These are phyloP conservation scores for Rhinophrynus dorsalis DNA, from an alignment of 2,797 vertebrate genomes.

Conservation along the genomic window DNA sequence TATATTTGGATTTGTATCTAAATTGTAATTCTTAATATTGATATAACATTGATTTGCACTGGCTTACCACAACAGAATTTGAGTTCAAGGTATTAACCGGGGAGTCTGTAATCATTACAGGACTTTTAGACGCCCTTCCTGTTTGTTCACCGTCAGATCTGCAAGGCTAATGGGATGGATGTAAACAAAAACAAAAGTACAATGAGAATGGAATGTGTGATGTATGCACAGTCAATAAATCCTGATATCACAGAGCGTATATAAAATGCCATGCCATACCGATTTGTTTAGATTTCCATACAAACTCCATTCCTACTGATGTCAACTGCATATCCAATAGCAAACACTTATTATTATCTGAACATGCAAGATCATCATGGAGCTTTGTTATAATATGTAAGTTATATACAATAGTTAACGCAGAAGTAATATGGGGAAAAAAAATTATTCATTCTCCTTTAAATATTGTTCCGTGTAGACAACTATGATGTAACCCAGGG, in stretches of 20 bases:
- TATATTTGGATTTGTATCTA: too few species aligned
- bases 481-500: too few species aligned
- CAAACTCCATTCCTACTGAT: background rate
- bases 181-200: constrained; percentile 25
- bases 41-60: constrained; percentile 15
- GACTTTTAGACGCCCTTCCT: constrained; percentile 72
- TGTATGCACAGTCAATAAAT: constrained; percentile 10
- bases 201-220: constrained; percentile 37
- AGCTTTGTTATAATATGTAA: too few species aligned
- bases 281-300: background rate
- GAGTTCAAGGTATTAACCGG: constrained; percentile 76
- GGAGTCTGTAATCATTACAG: constrained; percentile 74
- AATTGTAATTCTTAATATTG: too few species aligned
- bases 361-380: constrained; percentile 2
- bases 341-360: background rate
- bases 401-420: too few species aligned
- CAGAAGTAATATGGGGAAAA: too few species aligned
- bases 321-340: too few species aligned
- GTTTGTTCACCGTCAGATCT: constrained; percentile 70
- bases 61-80: constrained; percentile 79
- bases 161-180: constrained; percentile 62
- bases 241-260: background rate
- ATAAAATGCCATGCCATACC: constrained; percentile 15
- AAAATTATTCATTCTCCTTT: too few species aligned
- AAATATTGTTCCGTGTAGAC: too few species aligned